phyloP scores from a whole-genome alignment of 2,888 invertebrate species.

The Chalcis sispes region DNA sequence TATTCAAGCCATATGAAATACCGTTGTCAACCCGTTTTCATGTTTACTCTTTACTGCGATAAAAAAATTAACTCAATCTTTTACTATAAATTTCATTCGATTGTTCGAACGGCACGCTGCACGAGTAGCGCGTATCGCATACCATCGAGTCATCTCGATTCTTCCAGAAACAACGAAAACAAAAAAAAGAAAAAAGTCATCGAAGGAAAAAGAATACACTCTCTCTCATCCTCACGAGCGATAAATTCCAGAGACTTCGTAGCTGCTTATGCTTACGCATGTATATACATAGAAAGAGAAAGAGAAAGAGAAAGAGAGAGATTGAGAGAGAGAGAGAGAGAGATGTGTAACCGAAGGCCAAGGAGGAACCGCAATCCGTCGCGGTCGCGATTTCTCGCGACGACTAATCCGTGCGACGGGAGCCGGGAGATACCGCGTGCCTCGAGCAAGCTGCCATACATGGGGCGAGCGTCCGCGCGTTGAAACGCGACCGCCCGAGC shows the following conservation, averaged over 20 bases:
- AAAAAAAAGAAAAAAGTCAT: neutral
- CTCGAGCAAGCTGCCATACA: constrained; percentile 76
- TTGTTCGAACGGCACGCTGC: too few species aligned
- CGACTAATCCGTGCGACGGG: neutral
- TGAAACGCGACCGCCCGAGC: neutral
- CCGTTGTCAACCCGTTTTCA: too few species aligned
- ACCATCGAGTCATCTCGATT: neutral
- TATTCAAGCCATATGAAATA: too few species aligned
- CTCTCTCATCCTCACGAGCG: neutral
- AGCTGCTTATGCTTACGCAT: too few species aligned
- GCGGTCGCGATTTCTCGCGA: constrained; percentile 62
- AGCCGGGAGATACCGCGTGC: constrained; percentile 62
- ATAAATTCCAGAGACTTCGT: constrained; percentile 4
- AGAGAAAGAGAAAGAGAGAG: too few species aligned
- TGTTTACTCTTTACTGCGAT: too few species aligned
- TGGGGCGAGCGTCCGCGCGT: constrained; percentile 72
- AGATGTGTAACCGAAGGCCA: constrained; percentile 45
- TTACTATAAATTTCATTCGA: too few species aligned
- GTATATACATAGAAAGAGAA: too few species aligned
- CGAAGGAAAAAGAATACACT: neutral
- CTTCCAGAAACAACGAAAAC: neutral
- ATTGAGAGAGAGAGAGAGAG: too few species aligned
- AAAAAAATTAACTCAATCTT: too few species aligned
- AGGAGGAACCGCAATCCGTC: constrained; percentile 31
- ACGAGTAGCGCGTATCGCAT: neutral